A percentile compares a stretch with the other conserved stretches of the same genome.
phyloP scores from a whole-genome alignment of 2,888 invertebrate species.

The Empis livida region DNA sequence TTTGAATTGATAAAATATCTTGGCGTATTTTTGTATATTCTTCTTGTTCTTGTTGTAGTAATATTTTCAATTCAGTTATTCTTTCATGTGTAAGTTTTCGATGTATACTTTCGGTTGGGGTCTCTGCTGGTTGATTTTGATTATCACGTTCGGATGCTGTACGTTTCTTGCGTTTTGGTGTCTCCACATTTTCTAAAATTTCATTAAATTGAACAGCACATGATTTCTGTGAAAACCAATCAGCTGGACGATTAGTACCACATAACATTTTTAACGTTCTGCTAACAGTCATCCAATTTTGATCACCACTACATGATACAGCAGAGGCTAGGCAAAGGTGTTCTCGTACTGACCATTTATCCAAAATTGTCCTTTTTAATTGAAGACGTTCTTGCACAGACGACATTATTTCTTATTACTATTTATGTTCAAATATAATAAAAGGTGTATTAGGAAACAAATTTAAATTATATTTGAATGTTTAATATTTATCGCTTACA shows the following conservation, averaged over 20 bases:
- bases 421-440: no score
- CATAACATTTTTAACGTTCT: slow-evolving; percentile 63
- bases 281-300: slow-evolving; percentile 85
- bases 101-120: slow-evolving; percentile 67
- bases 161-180: slow-evolving; percentile 72
- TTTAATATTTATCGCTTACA: no score
- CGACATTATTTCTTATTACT: slow-evolving; percentile 18
- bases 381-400: slow-evolving; percentile 23
- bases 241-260: slow-evolving; percentile 52
- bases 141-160: slow-evolving; percentile 29
- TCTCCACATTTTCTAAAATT: slow-evolving; percentile 67
- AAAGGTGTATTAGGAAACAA: no score
- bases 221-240: slow-evolving; percentile 83
- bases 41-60: slow-evolving; percentile 55
- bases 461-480: no score
- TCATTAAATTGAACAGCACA: slow-evolving; percentile 84
- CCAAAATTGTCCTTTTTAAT: slow-evolving; percentile 58
- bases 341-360: slow-evolving; percentile 76
- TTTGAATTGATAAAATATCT: slow-evolving; percentile 39
- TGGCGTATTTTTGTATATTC: slow-evolving; percentile 58
- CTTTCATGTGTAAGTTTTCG: slow-evolving; percentile 64
- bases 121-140: slow-evolving; percentile 38
- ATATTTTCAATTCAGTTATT: slow-evolving; percentile 59
- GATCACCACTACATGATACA: slow-evolving; percentile 72
- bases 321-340: slow-evolving; percentile 77